phyloP scores from a whole-genome alignment of 2,113 vertebrate genomes.

The Hystrix brachyura region DNA sequence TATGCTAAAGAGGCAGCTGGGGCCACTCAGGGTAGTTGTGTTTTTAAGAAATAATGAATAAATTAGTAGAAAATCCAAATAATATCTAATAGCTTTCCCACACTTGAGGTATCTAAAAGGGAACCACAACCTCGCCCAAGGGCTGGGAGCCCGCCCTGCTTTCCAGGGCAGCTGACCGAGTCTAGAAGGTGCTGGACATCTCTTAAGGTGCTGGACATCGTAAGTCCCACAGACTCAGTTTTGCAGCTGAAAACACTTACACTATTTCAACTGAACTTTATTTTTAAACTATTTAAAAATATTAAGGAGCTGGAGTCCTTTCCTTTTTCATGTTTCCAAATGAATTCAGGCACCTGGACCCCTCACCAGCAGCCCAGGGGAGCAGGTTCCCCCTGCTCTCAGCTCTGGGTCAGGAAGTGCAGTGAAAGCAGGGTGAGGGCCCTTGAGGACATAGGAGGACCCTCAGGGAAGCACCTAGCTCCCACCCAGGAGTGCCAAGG shows the following conservation, averaged over 20 bases:
- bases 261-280: not conserved
- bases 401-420: not conserved
- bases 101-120: not conserved
- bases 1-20: not conserved
- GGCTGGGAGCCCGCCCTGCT: not conserved
- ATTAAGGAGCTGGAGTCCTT: not conserved
- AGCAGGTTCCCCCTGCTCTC: not conserved
- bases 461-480: not conserved
- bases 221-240: not conserved
- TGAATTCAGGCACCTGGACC: not conserved
- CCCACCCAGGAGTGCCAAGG: not conserved
- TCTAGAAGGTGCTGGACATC: not conserved
- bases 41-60: not conserved
- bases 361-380: too few species aligned
- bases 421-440: not conserved
- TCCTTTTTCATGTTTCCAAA: not conserved
- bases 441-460: too few species aligned
- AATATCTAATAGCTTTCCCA: not conserved
- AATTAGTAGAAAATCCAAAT: slow-evolving; percentile 40
- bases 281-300: not conserved
- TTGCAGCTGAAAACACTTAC: not conserved
- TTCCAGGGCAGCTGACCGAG: not conserved
- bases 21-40: not conserved
- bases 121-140: not conserved
- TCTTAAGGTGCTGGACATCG: not conserved